Base-by-base conservation (phyloP, 2,113 vertebrate species). In the Isurus oxyrinchus region DNA sequence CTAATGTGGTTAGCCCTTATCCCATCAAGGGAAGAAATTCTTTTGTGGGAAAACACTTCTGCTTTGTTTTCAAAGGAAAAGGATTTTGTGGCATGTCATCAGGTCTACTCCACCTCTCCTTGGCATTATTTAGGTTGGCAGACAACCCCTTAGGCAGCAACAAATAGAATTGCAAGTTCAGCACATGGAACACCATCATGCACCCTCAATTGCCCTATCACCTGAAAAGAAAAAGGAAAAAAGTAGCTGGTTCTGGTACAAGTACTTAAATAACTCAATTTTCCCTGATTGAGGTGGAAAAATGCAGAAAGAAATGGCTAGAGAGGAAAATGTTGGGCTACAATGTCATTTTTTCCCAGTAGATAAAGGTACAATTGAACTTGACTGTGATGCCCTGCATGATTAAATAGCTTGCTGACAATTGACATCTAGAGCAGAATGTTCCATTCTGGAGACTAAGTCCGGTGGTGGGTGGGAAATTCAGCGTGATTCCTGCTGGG, bases 111-210 rank as follows among this genome's bases (percentile, higher is more conserved):
- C 90, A 94, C 90, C 40, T 76, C 44, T 69, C 25, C 67, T 69
- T 95, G 94, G 67, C 63, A 55, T 72, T 72, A 95, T 72, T 95
- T 95, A 53, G 49, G 44, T 95, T 95, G 94, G 94, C 94, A 72
- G 44, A 6, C 23, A 95, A 44, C 19, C 49, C 66, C 23, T 35
- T 31, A 7, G 44, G 49, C 94, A 35, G 40, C 63, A 67, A 27
- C 67, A 72, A 72, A 55, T 31, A 2, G 25, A 72, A 76, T 55
- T 69, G 67, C 40, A 95, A 95, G 67, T 72, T 95, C 40, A 95
- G 94, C 94, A 72, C 44, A 53, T 27, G 8, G 67, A 72, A 5
- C 49, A 35, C 63, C 10, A 21, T 25, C 93, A 40, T 49, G 61
- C 25, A 49, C 6, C 40, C 10, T 69, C 67, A 31, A 5, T 31